phyloP scores from a whole-genome alignment of 2,113 vertebrate species.

The Proterorhinus semilunaris region DNA sequence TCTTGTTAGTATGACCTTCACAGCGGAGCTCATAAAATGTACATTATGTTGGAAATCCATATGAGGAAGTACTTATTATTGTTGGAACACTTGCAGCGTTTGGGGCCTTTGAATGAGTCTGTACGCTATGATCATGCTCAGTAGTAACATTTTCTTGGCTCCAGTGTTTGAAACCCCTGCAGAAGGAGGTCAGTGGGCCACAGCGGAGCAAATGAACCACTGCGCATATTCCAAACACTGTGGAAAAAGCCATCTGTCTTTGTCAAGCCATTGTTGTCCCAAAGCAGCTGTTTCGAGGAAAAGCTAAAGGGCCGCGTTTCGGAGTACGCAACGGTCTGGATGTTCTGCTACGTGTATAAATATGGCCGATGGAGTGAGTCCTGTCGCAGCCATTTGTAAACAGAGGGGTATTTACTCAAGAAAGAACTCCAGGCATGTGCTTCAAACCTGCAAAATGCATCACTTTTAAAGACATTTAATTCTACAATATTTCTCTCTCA shows the following conservation, averaged over 20 bases:
- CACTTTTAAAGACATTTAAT: neutral
- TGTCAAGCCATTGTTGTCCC: neutral
- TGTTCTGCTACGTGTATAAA: neutral
- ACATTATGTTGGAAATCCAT: neutral
- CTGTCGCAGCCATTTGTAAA: neutral
- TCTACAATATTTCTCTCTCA: neutral
- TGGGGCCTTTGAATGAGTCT: neutral
- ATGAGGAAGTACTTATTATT: neutral
- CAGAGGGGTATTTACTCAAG: neutral
- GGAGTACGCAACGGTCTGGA: neutral
- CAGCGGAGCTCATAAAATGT: neutral
- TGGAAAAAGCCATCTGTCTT: neutral
- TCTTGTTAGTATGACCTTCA: neutral
- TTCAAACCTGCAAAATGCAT: neutral
- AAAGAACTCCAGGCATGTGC: neutral
- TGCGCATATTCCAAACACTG: neutral
- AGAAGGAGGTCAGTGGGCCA: slow-evolving; percentile 5
- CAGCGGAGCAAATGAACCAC: neutral
- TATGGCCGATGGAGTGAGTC: neutral
- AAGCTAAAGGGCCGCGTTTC: neutral
- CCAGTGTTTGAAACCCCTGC: neutral
- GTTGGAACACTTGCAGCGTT: neutral
- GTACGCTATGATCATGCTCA: neutral
- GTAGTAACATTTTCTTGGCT: neutral
- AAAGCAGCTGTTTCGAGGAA: neutral